These are phyloP conservation scores for Apis cerana DNA, from an alignment of 1,140 invertebrate genomes.

Conservation along the genomic window DNA sequence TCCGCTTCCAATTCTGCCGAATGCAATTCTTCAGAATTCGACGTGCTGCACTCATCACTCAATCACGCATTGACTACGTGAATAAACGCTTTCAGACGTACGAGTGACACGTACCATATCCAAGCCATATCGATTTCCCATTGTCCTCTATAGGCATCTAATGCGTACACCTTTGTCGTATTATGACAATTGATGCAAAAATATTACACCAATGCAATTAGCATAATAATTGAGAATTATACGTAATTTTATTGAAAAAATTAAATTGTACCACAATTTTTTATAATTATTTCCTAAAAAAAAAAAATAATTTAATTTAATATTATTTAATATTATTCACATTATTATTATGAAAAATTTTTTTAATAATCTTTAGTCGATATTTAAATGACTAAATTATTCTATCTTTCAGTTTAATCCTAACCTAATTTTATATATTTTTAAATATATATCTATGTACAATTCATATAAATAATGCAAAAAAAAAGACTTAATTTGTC, in stretches of 20 bases:
- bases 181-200: conserved; percentile 14
- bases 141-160: conserved; percentile 57
- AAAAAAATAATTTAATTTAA: neutral
- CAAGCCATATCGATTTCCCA: conserved; percentile 62
- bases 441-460: neutral
- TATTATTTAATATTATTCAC: neutral
- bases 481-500: neutral
- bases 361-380: neutral
- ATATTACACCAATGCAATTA: conserved; percentile 6
- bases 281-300: neutral
- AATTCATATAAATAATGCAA: conserved; percentile 11
- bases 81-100: conserved; percentile 54
- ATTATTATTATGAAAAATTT: neutral
- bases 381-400: neutral
- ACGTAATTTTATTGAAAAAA: neutral
- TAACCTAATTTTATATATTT: conserved; percentile 17
- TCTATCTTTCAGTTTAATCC: conserved; percentile 25
- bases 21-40: conserved; percentile 59
- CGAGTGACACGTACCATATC: conserved; percentile 61
- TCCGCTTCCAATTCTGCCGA: conserved; percentile 51
- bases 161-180: conserved; percentile 15
- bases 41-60: conserved; percentile 54
- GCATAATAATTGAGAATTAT: neutral
- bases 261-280: neutral
- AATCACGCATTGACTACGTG: conserved; percentile 63